Percentiles rank a stretch among this genome's conserved stretches.
These are phyloP conservation scores for Drosophila ezoana DNA, from an alignment of 2,888 invertebrate species.

Conservation along the genomic window DNA sequence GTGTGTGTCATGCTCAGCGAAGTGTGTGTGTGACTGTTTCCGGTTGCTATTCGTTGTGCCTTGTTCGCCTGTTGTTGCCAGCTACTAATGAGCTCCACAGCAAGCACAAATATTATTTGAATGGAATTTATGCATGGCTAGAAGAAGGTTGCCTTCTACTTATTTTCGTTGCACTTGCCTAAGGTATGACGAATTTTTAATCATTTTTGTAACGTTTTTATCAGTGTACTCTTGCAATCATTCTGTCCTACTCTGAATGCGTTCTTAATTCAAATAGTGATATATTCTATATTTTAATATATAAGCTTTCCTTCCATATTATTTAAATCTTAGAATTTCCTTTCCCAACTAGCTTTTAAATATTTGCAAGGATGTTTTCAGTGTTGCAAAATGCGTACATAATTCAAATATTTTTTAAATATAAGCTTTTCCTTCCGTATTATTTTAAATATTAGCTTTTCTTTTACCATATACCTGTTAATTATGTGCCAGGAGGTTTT, in stretches of 20 bases:
- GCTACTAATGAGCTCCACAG: slow-evolving; percentile 76
- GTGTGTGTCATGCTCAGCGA: neutral
- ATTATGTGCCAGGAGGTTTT: neutral
- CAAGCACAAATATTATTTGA: slow-evolving; percentile 75
- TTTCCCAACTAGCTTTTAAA: too few relatives aligned
- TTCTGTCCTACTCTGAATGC: too few relatives aligned
- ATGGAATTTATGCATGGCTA: slow-evolving; percentile 68
- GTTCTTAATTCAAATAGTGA: too few relatives aligned
- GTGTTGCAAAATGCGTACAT: neutral
- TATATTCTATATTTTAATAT: too few relatives aligned
- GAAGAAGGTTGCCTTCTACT: slow-evolving; percentile 16
- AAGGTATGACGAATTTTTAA: slow-evolving; percentile 9
- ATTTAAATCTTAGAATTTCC: too few relatives aligned
- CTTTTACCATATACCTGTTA: neutral
- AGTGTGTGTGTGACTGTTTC: slow-evolving; percentile 31
- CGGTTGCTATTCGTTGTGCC: slow-evolving; percentile 30
- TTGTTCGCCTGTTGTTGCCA: slow-evolving; percentile 59
- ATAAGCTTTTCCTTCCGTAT: neutral
- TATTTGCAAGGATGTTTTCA: neutral
- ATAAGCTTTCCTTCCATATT: too few relatives aligned
- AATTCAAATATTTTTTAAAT: too few relatives aligned
- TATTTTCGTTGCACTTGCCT: neutral
- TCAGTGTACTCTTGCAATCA: too few relatives aligned
- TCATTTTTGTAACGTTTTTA: neutral
- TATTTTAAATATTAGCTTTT: neutral